phyloP scores from a whole-genome alignment of 2,113 vertebrate genomes.

The Paramormyrops kingsleyae region DNA sequence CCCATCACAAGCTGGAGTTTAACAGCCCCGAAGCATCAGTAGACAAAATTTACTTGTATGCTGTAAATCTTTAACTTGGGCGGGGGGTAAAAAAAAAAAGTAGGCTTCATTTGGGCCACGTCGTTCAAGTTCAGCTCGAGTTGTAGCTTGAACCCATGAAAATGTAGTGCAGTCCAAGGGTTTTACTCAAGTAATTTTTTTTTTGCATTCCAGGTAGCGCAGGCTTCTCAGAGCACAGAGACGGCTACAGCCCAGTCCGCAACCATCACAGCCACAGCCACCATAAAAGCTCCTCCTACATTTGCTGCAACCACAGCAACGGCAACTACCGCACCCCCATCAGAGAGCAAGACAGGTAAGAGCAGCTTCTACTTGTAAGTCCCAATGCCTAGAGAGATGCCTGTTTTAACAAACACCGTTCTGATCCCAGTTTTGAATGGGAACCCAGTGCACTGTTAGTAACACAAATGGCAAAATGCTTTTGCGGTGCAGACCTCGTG shows the following conservation, averaged over 20 bases:
- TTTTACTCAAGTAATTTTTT: neutral
- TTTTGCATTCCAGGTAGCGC: conserved; percentile 37
- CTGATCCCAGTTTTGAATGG: neutral
- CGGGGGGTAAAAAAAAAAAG: too few species aligned
- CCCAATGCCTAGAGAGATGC: neutral
- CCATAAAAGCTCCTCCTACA: conserved; percentile 27
- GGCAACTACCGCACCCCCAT: conserved; percentile 5
- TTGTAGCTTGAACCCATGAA: neutral
- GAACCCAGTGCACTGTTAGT: neutral
- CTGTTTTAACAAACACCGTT: neutral
- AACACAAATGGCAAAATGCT: neutral
- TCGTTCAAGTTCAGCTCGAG: neutral
- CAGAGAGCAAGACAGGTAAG: conserved; percentile 26
- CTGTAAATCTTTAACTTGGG: neutral
- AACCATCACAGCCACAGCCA: conserved; percentile 19
- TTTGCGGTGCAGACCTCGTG: neutral
- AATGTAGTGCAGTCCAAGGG: neutral
- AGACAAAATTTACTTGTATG: neutral
- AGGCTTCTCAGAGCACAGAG: conserved; percentile 27
- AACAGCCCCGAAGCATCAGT: neutral
- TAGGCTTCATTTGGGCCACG: neutral
- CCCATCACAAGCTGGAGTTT: neutral
- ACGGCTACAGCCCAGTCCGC: conserved; percentile 22
- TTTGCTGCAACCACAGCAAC: conserved; percentile 35
- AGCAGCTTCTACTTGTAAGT: neutral